Evolutionary conservation across 2,113 vertebrate genomes (phyloP).

Genomic region (Phalacrocorax carbo): DNA sequence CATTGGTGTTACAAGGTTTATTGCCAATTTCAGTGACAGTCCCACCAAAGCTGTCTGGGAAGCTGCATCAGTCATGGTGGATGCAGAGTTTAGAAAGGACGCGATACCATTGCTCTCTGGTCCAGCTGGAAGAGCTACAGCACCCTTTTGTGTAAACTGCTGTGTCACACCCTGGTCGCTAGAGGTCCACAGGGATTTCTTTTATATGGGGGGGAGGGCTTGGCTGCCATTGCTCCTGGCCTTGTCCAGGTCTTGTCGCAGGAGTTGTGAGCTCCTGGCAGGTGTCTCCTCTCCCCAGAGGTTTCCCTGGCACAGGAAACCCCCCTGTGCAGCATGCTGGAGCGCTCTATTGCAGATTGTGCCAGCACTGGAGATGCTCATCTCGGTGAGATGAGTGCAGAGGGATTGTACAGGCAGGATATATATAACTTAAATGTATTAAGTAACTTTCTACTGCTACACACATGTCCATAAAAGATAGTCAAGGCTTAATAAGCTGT

Average conservation of each 20-base stretch:
- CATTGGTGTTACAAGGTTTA: too few relatives aligned
- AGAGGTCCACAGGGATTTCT: neutral
- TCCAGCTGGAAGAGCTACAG: neutral
- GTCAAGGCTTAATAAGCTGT: neutral
- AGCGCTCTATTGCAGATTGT: rapidly evolving
- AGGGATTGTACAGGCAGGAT: neutral
- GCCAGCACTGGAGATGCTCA: rapidly evolving
- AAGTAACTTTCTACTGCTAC: neutral
- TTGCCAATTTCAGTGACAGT: too few relatives aligned
- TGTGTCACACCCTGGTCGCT: neutral
- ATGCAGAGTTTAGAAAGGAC: neutral
- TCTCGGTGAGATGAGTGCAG: neutral
- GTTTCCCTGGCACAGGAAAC: neutral
- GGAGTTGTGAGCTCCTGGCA: neutral
- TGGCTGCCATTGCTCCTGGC: neutral
- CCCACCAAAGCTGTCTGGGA: too few relatives aligned
- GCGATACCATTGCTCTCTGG: neutral
- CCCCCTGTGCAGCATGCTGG: rapidly evolving
- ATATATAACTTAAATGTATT: neutral
- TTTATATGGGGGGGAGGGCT: neutral
- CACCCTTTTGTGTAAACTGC: neutral
- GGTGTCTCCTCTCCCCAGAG: neutral
- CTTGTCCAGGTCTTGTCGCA: neutral
- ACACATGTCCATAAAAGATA: neutral
- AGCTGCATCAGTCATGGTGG: too few relatives aligned